A percentile compares a stretch with the other conserved stretches of the same genome.
Conservation (phyloP, 2,113 vertebrate genomes). For the Equus przewalskii region DNA sequence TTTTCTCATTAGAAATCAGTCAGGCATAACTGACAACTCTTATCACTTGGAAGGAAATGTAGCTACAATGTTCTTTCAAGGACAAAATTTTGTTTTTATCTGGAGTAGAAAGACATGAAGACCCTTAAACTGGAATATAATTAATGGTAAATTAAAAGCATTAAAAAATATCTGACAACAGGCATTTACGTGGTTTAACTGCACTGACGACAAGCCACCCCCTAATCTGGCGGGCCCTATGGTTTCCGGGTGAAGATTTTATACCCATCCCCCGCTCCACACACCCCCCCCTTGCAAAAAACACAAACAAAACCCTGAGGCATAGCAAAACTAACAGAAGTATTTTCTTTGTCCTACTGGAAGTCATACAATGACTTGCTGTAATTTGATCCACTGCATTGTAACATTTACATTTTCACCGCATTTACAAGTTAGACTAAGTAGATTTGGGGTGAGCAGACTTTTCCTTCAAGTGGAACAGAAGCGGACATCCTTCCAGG, state of each 20-base stretch:
- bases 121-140: neutral
- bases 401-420: neutral
- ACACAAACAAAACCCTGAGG: neutral
- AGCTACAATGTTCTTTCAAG: neutral
- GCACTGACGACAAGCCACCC: neutral
- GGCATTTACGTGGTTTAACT: neutral
- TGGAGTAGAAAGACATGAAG: neutral
- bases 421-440: constrained; percentile 36
- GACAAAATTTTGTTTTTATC: neutral
- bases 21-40: neutral
- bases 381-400: neutral
- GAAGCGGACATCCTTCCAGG: neutral
- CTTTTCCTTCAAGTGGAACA: constrained; percentile 13
- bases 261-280: neutral
- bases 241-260: neutral
- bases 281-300: neutral
- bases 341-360: constrained; percentile 69
- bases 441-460: neutral
- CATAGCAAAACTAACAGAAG: neutral
- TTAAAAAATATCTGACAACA: neutral
- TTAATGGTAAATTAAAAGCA: neutral
- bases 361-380: neutral
- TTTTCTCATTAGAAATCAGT: constrained; percentile 32
- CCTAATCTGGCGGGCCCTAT: neutral
- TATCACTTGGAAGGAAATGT: neutral